phyloP scores from a whole-genome alignment of 2,888 invertebrate genomes.

The Siphonodentalium dalli region DNA sequence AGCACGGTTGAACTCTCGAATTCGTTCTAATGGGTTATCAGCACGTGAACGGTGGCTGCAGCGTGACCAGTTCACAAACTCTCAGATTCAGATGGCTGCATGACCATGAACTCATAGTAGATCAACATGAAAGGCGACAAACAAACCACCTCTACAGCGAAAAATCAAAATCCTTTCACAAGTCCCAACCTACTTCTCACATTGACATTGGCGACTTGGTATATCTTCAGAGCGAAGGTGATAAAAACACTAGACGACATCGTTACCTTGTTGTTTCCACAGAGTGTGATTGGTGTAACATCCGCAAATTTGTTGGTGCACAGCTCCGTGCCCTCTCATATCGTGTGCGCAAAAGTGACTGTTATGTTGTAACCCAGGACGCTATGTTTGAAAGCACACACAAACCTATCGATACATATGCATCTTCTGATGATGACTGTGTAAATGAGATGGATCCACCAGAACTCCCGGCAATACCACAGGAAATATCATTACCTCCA shows the following conservation, averaged over 20 bases:
- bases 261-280: slow-evolving; percentile 27
- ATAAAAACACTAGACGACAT: slow-evolving; percentile 20
- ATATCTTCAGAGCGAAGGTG: slow-evolving; percentile 21
- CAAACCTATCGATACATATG: too few species aligned
- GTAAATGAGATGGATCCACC: too few species aligned
- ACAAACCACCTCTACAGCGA: slow-evolving; percentile 30
- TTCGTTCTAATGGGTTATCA: slow-evolving; percentile 29
- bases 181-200: neutral
- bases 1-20: slow-evolving; percentile 27
- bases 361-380: slow-evolving; percentile 21
- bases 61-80: slow-evolving; percentile 32
- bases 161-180: slow-evolving; percentile 26
- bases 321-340: slow-evolving; percentile 27
- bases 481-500: too few species aligned
- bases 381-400: too few species aligned
- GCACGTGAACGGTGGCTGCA: slow-evolving; percentile 33
- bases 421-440: too few species aligned
- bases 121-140: slow-evolving; percentile 17
- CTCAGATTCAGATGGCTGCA: slow-evolving; percentile 25
- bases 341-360: slow-evolving; percentile 25
- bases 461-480: too few species aligned
- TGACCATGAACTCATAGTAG: slow-evolving; percentile 22
- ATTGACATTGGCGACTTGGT: slow-evolving; percentile 29
- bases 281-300: slow-evolving; percentile 26
- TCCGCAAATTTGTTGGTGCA: slow-evolving; percentile 28